Evolutionary conservation across 2,888 invertebrate genomes (phyloP), one percentile per base, ranked within the genome.

Genomic region (Drosophila cyrtoloma): DNA sequence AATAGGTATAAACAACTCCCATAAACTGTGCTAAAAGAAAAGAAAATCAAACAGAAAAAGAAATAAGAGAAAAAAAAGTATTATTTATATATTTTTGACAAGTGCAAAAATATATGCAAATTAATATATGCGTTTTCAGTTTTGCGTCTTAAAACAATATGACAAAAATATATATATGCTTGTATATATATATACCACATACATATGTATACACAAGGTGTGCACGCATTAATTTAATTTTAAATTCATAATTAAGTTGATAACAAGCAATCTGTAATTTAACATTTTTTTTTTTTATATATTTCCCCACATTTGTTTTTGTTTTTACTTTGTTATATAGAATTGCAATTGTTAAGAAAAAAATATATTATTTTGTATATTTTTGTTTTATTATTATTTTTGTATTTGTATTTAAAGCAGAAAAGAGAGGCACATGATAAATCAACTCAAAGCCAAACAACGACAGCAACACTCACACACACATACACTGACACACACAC

Each of bases 41-140:
- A 19, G 35, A 71, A 68, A 69, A 52, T 61, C 37, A 64, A 72
- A 67, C 60, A 67, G 63, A 76, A 82, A 74, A 65, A 55, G n/a
- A 61, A 56, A 59, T 53, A 59, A 71, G 52, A 71, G 39, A 58
- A 72, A 69, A 22, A 74, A 68, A 79, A 82, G 84, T 88, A 82
- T 90, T 92, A 92, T 93, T 93, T 92, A 90, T 84, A 85, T 91
- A 87, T 92, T 93, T 93, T 93, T 93, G 93, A 93, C 93, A 35
- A 78, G 93, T 85, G 93, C 93, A 92, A 93, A 93, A 92, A 91
- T 92, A 86, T 91, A 84, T 79, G 79, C 71, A 59, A 81, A 82
- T 89, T 89, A 91, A 84, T 91, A 91, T 90, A 84, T 82, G 66
- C 67, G 59, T 72, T 84, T 79, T 70, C 65, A 81, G 56, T 76